Conservation (phyloP, 2,888 invertebrate genomes). For the Tridacna gigas region DNA sequence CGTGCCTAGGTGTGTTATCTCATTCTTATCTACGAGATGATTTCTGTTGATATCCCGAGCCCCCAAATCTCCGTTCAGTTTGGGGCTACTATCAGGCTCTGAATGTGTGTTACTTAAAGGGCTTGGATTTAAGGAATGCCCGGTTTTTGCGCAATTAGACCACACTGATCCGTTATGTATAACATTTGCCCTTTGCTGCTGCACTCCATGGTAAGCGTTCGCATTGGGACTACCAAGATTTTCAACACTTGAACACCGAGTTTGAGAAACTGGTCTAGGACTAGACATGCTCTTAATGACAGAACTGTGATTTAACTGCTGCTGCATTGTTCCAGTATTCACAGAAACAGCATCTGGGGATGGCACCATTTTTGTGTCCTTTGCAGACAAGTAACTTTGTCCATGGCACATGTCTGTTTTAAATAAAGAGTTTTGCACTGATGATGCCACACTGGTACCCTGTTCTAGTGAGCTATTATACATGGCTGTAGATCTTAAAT, state of each 20-base stretch:
- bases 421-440: constrained; percentile 68
- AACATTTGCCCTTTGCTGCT: constrained; percentile 65
- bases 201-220: constrained; percentile 59
- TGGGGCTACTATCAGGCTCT: constrained; percentile 68
- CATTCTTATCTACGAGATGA: constrained; percentile 60
- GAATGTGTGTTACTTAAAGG: constrained; percentile 70
- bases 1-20: constrained; percentile 57
- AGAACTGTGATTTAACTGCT: constrained; percentile 68
- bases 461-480: constrained; percentile 74
- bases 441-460: constrained; percentile 64
- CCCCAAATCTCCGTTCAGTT: constrained; percentile 59
- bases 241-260: constrained; percentile 66
- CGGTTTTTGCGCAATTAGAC: constrained; percentile 70
- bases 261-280: constrained; percentile 62
- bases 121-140: constrained; percentile 66
- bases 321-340: constrained; percentile 35
- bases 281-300: constrained; percentile 76
- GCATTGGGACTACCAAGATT: constrained; percentile 67
- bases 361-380: constrained; percentile 66
- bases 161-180: constrained; percentile 69
- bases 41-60: constrained; percentile 59
- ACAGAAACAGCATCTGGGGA: constrained; percentile 58
- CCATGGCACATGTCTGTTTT: constrained; percentile 67
- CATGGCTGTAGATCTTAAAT: constrained; percentile 75
- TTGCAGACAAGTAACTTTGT: constrained; percentile 55